These are phyloP conservation scores for Sternarchorhynchus goeldii DNA, from an alignment of 2,797 vertebrate genomes.

Conservation along the genomic window DNA sequence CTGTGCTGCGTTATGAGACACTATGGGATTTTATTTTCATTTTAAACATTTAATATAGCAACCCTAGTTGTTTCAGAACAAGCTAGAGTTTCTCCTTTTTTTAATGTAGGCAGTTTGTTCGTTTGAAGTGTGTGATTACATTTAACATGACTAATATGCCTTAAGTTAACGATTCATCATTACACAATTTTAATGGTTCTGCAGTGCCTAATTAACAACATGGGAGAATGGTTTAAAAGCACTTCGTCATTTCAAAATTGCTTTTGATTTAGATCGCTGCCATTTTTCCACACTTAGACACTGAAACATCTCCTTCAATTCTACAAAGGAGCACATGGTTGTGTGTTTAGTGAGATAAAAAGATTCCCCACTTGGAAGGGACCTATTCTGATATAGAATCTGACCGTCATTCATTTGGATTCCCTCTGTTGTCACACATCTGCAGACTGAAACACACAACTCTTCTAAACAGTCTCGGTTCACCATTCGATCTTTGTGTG, in stretches of 20 bases:
- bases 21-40: slow-evolving; percentile 8
- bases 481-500: slow-evolving; percentile 31
- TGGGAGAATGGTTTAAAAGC: slow-evolving; percentile 47
- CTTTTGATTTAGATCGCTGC: slow-evolving; percentile 35
- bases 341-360: slow-evolving; percentile 34
- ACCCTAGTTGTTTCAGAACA: not conserved
- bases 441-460: slow-evolving; percentile 64
- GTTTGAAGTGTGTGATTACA: slow-evolving; percentile 25
- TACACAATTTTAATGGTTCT: slow-evolving; percentile 34
- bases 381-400: slow-evolving; percentile 32
- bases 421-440: slow-evolving; percentile 44
- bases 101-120: slow-evolving; percentile 35
- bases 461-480: slow-evolving; percentile 47
- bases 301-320: slow-evolving; percentile 23
- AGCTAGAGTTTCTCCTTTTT: slow-evolving; percentile 13
- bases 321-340: slow-evolving; percentile 10
- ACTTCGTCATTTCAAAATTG: slow-evolving; percentile 39
- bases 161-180: slow-evolving; percentile 43
- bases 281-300: slow-evolving; percentile 24
- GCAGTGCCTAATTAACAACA: slow-evolving; percentile 38
- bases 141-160: slow-evolving; percentile 46
- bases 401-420: slow-evolving; percentile 30
- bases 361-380: slow-evolving; percentile 20
- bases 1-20: slow-evolving; percentile 29
- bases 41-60: slow-evolving; percentile 19